phyloP scores from a whole-genome alignment of 2,888 invertebrate genomes.

The Lithophane semibrunnea region DNA sequence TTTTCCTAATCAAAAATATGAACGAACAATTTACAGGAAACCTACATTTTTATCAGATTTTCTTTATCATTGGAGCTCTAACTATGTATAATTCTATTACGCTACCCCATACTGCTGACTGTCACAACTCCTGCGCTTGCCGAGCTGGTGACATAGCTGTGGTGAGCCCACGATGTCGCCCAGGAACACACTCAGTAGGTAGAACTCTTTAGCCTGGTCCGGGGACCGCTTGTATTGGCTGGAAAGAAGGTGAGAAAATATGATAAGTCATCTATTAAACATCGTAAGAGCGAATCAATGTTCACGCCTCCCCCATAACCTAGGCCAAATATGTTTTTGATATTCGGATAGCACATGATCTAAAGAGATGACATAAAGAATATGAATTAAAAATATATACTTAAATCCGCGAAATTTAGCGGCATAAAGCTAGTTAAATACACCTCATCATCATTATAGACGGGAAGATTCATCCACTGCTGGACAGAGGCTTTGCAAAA shows the following conservation, averaged over 20 bases:
- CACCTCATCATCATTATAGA: neutral
- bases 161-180: slow-evolving; percentile 96
- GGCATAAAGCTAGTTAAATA: no score
- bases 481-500: neutral
- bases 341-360: no score
- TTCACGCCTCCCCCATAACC: no score
- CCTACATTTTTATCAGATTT: neutral
- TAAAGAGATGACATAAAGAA: no score
- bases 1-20: neutral
- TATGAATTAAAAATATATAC: no score
- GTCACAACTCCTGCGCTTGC: slow-evolving; percentile 90
- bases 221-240: slow-evolving; percentile 95
- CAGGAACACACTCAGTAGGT: slow-evolving; percentile 95
- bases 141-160: slow-evolving; percentile 94
- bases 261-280: no score
- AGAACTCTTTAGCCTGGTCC: slow-evolving; percentile 94
- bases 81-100: slow-evolving; percentile 19
- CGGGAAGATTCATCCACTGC: neutral
- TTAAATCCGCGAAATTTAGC: no score
- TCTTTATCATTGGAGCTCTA: neutral
- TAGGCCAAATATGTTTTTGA: no score
- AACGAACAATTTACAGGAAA: neutral
- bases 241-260: slow-evolving; percentile 68
- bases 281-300: neutral
- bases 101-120: slow-evolving; percentile 68